Base-by-base conservation (phyloP, 2,113 vertebrate genomes). In the Lanius collurio region DNA sequence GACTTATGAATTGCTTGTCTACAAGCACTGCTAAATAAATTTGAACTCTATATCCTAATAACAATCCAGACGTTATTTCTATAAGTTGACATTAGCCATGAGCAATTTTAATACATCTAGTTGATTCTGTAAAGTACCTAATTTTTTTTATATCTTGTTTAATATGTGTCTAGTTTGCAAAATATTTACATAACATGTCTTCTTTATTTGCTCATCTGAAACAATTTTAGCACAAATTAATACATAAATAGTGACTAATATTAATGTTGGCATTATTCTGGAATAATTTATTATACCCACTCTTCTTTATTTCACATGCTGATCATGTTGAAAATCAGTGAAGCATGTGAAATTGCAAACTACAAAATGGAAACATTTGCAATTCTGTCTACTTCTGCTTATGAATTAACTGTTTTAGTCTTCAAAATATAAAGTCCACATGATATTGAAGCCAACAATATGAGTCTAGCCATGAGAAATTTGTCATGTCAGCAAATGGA, bases 211-310 rank as follows among this genome's bases (percentile, higher is more conserved):
- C 35, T 90, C 42, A 60, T 81, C 37, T 31, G 13, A 93, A 94
- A 90, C 57, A 49, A 31, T 78, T 94, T 94, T 78, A 89, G 76
- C 23, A 78, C 33, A 89, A 87, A 96, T 80, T 83, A 78, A 44
- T 83, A 62, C 55, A 71, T 75, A 92, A 94, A 83, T 60, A 84
- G 41, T 90, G 64, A 93, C 64, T 94, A 50, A 88, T 95, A 94
- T 83, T 96, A 94, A 94, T 92, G 68, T 75, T 96, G 76, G 28
- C 92, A 76, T 94, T 95, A 83, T 20, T 74, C 76, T 89, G 62
- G 62, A 90, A 79, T 93, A 31, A 49, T 96, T 93, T 92, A 13
- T 94, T 93, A 53, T 90, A 78, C 39, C 5, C 82, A 52, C 76
- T 96, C 71, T 81, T 92, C 79, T 96, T 70, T 89, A 94, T 83